Evolutionary conservation across 2,888 invertebrate genomes (phyloP), one percentile per base, ranked within the genome.

Genomic region (Amphipyra berbera): DNA sequence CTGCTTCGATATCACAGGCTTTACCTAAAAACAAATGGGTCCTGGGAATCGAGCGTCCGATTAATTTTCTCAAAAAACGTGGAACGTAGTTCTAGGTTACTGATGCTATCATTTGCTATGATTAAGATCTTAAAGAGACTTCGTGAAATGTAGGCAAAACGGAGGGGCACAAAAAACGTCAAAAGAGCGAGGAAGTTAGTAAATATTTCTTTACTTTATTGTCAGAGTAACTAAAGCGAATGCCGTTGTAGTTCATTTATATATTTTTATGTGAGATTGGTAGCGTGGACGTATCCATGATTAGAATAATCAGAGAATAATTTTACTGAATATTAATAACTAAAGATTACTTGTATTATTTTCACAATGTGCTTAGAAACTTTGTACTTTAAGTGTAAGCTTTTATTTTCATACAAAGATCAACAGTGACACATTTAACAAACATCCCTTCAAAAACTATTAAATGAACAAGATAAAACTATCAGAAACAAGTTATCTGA

Each of bases 401-500:
- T 37, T 37, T 37, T 0, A 37, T 37, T 10, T 1, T 37, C 1
- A 3, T 12, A 30, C 4, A 45, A 30, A 6, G 2, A 2, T 30
- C 12, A 7, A n/a, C 21, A 6, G n/a, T 8, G 9, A 35, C 2
- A 9, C 14, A 41, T 53, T 10, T 13, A 4, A 30, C 15, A 38
- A 15, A n/a, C 3, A 35, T 45, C 5, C n/a, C 5, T 21, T 14
- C 14, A 37, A 33, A 57, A 61, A 33, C 14, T 14, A 41, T 44
- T 38, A n/a, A 50, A 40, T 30, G 13, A 44, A 35, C 40, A 46
- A 47, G 46, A 48, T 35, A 40, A 37, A 49, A 42, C 42, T 62
- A 71, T 64, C 64, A 58, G 45, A 49, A 41, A 41, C 6, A 54
- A 66, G 48, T 49, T 56, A 66, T 69, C 53, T 46, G n/a, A 69